These are phyloP conservation scores for Passer domesticus DNA, from an alignment of 2,113 vertebrate species.

Conservation along the genomic window DNA sequence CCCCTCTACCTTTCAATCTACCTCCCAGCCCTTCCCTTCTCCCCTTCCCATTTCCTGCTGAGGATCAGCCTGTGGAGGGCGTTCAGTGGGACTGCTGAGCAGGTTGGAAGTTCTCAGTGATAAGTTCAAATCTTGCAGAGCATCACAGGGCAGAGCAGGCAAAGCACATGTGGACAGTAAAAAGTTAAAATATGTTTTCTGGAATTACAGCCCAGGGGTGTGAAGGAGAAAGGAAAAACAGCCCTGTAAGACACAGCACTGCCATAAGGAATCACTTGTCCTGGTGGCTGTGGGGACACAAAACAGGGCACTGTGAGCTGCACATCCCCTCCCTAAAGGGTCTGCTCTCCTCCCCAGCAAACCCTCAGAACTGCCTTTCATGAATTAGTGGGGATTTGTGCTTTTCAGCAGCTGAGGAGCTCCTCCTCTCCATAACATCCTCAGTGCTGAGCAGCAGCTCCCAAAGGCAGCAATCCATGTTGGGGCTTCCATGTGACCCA, in stretches of 20 bases:
- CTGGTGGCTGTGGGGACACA: not conserved
- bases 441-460: not conserved
- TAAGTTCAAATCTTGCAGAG: not conserved
- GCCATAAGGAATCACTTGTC: not conserved
- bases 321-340: not conserved
- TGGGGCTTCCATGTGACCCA: rapidly evolving
- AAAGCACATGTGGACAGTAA: not conserved
- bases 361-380: not conserved
- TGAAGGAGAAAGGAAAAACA: not conserved
- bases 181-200: not conserved
- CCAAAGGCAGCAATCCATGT: rapidly evolving
- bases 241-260: not conserved
- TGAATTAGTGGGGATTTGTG: not conserved
- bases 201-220: not conserved
- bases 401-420: not conserved
- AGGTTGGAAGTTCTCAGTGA: not conserved
- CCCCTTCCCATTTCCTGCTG: not conserved
- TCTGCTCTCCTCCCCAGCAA: not conserved
- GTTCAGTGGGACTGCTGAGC: not conserved
- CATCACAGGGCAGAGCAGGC: not conserved
- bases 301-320: not conserved
- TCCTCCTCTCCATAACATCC: not conserved
- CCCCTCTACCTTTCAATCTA: not conserved
- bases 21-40: not conserved
- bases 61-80: not conserved